These are phyloP conservation scores for Metellina segmentata DNA, from an alignment of 2,888 invertebrate genomes.

Conservation along the genomic window DNA sequence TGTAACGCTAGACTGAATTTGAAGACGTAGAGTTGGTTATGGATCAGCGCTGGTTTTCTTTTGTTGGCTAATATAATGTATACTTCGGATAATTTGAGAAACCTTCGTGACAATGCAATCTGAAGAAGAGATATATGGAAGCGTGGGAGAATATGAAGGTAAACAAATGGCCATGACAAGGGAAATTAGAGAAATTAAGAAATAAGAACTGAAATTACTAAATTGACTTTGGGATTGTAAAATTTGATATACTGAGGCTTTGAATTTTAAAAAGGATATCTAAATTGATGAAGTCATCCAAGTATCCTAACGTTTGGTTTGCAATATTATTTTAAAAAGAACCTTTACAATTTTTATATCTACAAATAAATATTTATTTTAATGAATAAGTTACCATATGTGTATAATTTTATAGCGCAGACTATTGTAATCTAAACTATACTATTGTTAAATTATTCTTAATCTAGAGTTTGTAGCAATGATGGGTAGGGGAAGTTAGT, in stretches of 20 bases:
- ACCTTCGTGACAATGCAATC: constrained; percentile 2
- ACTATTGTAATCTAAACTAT: too few species aligned
- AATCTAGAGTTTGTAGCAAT: too few species aligned
- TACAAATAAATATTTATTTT: background rate
- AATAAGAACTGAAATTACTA: background rate
- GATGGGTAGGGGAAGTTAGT: too few species aligned
- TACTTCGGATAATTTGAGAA: constrained; percentile 7
- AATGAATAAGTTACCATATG: background rate
- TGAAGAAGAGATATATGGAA: background rate
- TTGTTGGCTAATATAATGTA: background rate
- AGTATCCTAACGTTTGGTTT: too few species aligned
- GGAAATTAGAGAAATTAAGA: background rate
- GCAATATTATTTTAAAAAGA: background rate
- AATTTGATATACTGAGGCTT: too few species aligned
- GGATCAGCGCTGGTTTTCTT: constrained; percentile 22
- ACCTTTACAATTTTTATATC: background rate
- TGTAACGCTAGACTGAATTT: background rate
- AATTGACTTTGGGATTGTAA: too few species aligned
- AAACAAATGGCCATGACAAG: constrained; percentile 2
- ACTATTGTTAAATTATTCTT: too few species aligned
- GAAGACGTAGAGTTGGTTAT: constrained; percentile 3
- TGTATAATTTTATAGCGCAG: too few species aligned
- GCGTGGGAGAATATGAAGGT: background rate
- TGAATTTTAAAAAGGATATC: too few species aligned
- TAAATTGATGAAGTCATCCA: too few species aligned